Evolutionary conservation across 2,888 invertebrate genomes (phyloP), one percentile per base, ranked within the genome.

Genomic region (Disparrhopalites patrizii): DNA sequence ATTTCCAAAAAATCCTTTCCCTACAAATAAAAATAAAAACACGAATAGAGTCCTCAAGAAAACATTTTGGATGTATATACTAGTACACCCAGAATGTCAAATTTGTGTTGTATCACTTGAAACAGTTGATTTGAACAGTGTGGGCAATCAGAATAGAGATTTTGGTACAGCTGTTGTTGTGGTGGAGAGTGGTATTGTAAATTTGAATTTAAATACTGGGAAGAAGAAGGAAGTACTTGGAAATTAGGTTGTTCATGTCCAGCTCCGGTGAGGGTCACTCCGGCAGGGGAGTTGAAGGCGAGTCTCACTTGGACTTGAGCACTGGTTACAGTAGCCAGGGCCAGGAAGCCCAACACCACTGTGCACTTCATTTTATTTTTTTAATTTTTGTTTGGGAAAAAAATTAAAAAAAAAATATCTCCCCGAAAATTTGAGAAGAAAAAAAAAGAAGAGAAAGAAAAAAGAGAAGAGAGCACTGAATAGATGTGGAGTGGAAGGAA

Each of bases 281-380:
- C 83, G 3, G 83, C 84, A 5, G 84, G 83, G 78, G 80, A 83
- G 36, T 79, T 75, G 73, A 79, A 82, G n/a, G 81, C 80, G 77
- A 81, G 78, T 51, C 78, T 76, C n/a, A 81, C 78, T 23, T 78
- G 73, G 54, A 62, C 65, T 55, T 66, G 68, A 33, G 64, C 68
- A 27, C 62, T 64, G 31, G 47, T 61, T 43, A 72, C 74, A 52
- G 63, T 64, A 52, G 70, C 74, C 57, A 70, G 71, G 70, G 71
- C 71, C 73, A 70, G 60, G 65, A 71, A 62, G 67, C 73, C 70
- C 58, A 71, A 67, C 67, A 73, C 57, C 62, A 70, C 61, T 66
- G 69, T 67, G 60, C 63, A 68, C 65, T 61, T 75, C 71, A 63
- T 65, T 54, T 47, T 69, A n/a, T n/a, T n/a, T n/a, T n/a, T 27